Evolutionary conservation across 2,113 vertebrate genomes (phyloP), one percentile per base, ranked within the genome.

Genomic region (Thamnaconus septentrionalis): DNA sequence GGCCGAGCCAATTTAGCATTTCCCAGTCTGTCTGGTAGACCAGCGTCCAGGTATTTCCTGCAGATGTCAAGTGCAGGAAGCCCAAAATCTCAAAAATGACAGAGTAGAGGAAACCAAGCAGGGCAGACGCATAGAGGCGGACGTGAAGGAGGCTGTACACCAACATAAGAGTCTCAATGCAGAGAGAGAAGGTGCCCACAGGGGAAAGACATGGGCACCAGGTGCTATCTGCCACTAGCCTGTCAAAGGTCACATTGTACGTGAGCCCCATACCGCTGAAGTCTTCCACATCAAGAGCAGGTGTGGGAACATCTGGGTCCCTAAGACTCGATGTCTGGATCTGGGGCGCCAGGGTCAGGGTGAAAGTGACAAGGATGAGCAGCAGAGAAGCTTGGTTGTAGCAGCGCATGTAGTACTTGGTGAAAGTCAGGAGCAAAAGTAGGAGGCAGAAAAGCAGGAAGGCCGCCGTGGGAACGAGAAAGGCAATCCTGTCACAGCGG

Each of bases 61-160:
- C 58, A 58, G 88, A 85, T 0, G 82, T 89, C 0, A 93, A 83
- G 79, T 94, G 94, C 56, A 92, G 85, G 88, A 94, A 98, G 31
- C 95, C 94, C 10, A 99, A 87, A 58, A 88, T 90, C 89, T 99
- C 98, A 3, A 97, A 99, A 52, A 96, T 91, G 53, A 96, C 80
- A 0, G 98, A 99, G 81, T 98, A 99, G 3, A 91, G 76, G 59
- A 97, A 87, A 4, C 98, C 98, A 58, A 98, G 91, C 31, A 95
- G 79, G 76, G 96, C 91, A 47, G 95, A 96, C 71, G 94, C 91
- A 78, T 97, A 98, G 61, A 99, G 89, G 54, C 95, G 97, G 71
- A 99, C 89, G 69, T 96, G 98, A 82, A 98, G 95, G 80, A 97
- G 94, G 0, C 96, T 95, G 86, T 99, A 99, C 3, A 98, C 94